A percentile compares a stretch with the other conserved stretches of the same genome.
These are phyloP conservation scores for Mungos mungo DNA, from an alignment of 2,113 vertebrate genomes.

Conservation along the genomic window DNA sequence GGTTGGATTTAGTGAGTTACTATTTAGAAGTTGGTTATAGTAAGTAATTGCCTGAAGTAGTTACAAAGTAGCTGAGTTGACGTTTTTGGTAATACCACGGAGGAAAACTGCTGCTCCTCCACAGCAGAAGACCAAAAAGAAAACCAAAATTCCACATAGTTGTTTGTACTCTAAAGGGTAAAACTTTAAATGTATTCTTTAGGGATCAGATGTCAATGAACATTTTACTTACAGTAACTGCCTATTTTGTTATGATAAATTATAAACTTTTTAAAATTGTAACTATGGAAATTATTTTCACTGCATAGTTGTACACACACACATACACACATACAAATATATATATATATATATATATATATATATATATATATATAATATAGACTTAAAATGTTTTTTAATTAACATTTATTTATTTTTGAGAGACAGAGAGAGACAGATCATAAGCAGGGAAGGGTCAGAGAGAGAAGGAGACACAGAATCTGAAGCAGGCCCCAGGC, in stretches of 20 bases:
- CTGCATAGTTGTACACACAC: slow-evolving; percentile 91
- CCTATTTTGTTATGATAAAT: slow-evolving; percentile 99
- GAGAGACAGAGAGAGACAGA: too few relatives aligned
- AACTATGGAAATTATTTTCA: slow-evolving; percentile 96
- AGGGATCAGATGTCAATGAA: slow-evolving; percentile 93
- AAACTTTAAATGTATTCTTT: slow-evolving; percentile 86
- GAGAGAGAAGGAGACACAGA: too few relatives aligned
- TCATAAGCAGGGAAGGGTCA: too few relatives aligned
- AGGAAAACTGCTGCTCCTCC: neutral
- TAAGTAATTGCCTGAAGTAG: neutral
- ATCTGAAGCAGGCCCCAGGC: too few relatives aligned
- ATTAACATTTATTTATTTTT: too few relatives aligned
- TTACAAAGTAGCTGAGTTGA: neutral
- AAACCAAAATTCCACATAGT: neutral
- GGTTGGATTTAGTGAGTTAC: neutral
- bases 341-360: too few relatives aligned
- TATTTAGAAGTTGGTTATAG: neutral
- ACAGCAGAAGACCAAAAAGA: neutral
- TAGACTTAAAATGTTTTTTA: too few relatives aligned
- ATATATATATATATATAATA: too few relatives aligned
- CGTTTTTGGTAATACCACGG: neutral
- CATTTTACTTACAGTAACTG: slow-evolving; percentile 98
- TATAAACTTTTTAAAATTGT: slow-evolving; percentile 93
- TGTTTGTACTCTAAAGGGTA: slow-evolving; percentile 36
- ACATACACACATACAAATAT: slow-evolving; percentile 71